Base-by-base conservation (phyloP, 2,113 vertebrate species). In the Geococcyx californianus region DNA sequence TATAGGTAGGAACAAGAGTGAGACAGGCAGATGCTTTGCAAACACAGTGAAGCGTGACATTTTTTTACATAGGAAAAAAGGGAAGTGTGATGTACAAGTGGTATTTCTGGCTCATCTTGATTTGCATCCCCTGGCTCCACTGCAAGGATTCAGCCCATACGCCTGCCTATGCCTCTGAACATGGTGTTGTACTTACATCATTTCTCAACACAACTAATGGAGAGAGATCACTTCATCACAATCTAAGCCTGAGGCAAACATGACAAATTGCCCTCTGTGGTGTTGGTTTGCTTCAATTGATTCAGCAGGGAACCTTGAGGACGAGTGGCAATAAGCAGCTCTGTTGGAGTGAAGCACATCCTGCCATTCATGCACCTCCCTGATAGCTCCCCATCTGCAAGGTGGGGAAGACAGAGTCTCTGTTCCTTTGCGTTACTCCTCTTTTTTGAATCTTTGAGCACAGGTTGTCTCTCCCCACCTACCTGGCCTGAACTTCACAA, bases 361-460 rank as follows among this genome's bases (percentile, higher is more conserved):
- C 44, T 70, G 20, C 24, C 4, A 0, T 49, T 51, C 23, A 21
- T 25, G 29, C n/a, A 45, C 7, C 11, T 34, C 24, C 17, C 6
- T 13, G 25, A 25, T 40, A 28, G 6, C 29, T 66, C 64, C 38
- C 14, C 29, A 16, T 6, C 54, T 68, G 34, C 15, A 79, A 59
- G 56, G 0, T 8, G 21, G 10, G 15, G 31, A 42, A 18, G 79
- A n/a, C 31, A 49, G 40, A 9, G 14, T 11, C 38, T 79, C 21
- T 0, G 0, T 80, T 80, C 24, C 49, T 7, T 19, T 51, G 19
- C 0, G 1, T 45, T 69, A 31, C 51, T 63, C 12, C 68, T 45
- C 7, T 85, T 49, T 20, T 85, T 45, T 26, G 20, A 75, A 31
- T 17, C 1, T 51, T 34, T 51, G 49, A 58, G 33, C 31, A 44